A percentile compares a stretch with the other conserved stretches of the same genome.
Evolutionary conservation across 64 coral and sea anemone genomes (phyloP).

Genomic region (Pocillopora verrucosa): DNA sequence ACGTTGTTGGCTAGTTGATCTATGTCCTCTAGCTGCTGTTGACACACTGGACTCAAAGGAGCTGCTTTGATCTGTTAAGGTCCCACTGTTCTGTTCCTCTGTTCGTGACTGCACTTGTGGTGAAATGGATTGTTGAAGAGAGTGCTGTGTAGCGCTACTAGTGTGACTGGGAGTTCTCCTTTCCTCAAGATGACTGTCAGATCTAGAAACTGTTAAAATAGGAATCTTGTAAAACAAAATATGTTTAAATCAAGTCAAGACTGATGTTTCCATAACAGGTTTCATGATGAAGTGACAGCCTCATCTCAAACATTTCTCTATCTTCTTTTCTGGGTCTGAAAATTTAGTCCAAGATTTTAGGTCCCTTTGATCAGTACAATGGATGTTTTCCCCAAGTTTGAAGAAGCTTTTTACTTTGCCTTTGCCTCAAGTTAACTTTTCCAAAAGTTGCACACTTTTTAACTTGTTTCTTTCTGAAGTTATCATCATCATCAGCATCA

Average conservation of each 20-base stretch:
- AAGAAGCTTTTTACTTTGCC: background rate
- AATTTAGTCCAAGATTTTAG: background rate
- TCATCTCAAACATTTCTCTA: too few relatives aligned
- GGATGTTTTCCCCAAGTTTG: background rate
- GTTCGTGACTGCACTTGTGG: conserved; percentile 16
- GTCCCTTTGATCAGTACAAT: too few relatives aligned
- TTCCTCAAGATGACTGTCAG: conserved; percentile 55
- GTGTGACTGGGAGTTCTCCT: conserved; percentile 52
- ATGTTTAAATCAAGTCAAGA: background rate
- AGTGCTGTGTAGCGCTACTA: conserved; percentile 44
- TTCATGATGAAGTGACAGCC: too few relatives aligned
- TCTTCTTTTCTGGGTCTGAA: too few relatives aligned
- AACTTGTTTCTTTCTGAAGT: too few relatives aligned
- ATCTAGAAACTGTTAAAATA: conserved; percentile 46
- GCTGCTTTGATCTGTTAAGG: conserved; percentile 37
- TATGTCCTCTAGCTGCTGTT: background rate
- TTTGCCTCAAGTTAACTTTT: background rate
- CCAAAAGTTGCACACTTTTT: too few relatives aligned
- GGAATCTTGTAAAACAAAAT: background rate
- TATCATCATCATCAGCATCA: too few relatives aligned
- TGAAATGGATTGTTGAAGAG: conserved; percentile 17
- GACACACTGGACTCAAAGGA: conserved; percentile 39
- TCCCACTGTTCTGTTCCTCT: conserved; percentile 30
- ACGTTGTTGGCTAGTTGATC: background rate
- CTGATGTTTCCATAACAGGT: too few relatives aligned